A percentile compares a stretch with the other conserved stretches of the same genome.
These are phyloP conservation scores for Cloeon dipterum DNA, from an alignment of 2,888 invertebrate genomes.

Conservation along the genomic window DNA sequence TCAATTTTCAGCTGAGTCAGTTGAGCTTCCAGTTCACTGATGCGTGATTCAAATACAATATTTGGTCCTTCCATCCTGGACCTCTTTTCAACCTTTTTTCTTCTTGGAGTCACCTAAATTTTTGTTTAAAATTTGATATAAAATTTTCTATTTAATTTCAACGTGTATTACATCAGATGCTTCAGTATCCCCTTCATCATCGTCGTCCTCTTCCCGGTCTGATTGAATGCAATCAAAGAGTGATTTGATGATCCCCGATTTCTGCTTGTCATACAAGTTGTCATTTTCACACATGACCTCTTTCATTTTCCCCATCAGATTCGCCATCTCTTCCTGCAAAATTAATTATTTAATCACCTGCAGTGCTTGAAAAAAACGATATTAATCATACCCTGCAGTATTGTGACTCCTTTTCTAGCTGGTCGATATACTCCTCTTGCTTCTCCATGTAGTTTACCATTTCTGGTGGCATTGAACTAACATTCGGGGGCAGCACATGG, in stretches of 20 bases:
- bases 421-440: constrained; percentile 71
- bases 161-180: constrained; percentile 3
- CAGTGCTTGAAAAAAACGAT: too few species aligned
- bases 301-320: constrained; percentile 55
- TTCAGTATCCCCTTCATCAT: constrained; percentile 10
- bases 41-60: constrained; percentile 63
- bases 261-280: constrained; percentile 52
- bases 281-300: constrained; percentile 72
- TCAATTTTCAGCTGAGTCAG: constrained; percentile 55
- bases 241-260: constrained; percentile 36
- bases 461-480: constrained; percentile 28
- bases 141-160: too few species aligned
- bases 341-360: too few species aligned
- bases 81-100: constrained; percentile 11
- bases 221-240: constrained; percentile 23
- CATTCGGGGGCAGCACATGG: neutral
- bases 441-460: constrained; percentile 59
- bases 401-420: constrained; percentile 61
- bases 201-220: constrained; percentile 14
- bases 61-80: constrained; percentile 41
- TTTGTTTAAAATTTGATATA: too few species aligned
- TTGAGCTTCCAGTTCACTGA: constrained; percentile 65
- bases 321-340: constrained; percentile 44
- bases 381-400: constrained; percentile 43
- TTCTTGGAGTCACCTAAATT: constrained; percentile 1